Evolutionary conservation across 1,140 invertebrate genomes (phyloP).

Genomic region (Piezodorus guildinii): DNA sequence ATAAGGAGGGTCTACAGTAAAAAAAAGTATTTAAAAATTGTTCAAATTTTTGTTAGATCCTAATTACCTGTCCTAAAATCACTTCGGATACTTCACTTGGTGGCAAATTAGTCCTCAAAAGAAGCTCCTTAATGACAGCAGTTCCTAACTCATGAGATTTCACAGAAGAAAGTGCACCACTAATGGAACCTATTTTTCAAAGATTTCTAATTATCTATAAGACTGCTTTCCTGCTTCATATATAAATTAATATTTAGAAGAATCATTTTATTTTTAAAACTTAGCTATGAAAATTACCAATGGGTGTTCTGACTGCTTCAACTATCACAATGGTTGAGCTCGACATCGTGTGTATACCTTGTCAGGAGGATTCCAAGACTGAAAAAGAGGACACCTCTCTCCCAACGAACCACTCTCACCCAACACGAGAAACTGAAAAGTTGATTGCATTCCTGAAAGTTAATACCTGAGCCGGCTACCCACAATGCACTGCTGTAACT

Average conservation of each 20-base stretch:
- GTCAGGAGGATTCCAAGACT: neutral
- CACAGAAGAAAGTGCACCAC: conserved; percentile 53
- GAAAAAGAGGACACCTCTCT: conserved; percentile 4
- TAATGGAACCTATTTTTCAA: conserved; percentile 47
- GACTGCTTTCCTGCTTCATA: conserved; percentile 4
- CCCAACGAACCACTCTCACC: neutral
- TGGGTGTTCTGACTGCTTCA: conserved; percentile 51
- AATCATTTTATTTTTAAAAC: conserved; percentile 26
- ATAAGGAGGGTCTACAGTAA: too few species aligned
- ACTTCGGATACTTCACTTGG: conserved; percentile 64
- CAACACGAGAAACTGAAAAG: conserved; percentile 14
- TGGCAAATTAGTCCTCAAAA: conserved; percentile 46
- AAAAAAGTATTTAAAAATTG: neutral
- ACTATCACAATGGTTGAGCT: conserved; percentile 44
- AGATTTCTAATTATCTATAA: neutral
- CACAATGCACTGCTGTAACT: neutral
- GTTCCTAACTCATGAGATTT: conserved; percentile 62
- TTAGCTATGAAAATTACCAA: conserved; percentile 40
- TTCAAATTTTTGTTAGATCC: too few species aligned
- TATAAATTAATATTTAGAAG: neutral
- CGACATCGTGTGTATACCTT: conserved; percentile 15
- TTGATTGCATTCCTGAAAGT: conserved; percentile 1
- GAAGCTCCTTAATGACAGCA: conserved; percentile 59
- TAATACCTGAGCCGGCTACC: neutral
- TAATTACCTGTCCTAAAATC: conserved; percentile 69